Base-by-base conservation (phyloP, 2,888 invertebrate genomes). In the Aphodius sticticus region DNA sequence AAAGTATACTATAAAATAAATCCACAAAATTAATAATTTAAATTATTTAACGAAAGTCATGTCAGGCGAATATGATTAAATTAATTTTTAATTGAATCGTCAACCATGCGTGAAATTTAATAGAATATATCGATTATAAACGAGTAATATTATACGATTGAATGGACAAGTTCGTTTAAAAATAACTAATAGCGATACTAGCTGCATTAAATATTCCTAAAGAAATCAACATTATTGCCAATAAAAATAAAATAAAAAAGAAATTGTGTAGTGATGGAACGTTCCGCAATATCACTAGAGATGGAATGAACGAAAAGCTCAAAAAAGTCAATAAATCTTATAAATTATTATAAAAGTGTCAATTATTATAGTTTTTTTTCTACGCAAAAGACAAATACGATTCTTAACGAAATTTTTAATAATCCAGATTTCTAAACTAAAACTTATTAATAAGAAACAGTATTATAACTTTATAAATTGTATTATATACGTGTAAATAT, bases 401-500 rank as follows among this genome's bases (percentile, higher is more conserved):
- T 26, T 26, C 12, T 53, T n/a, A n/a, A n/a, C 53, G 53, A 53
- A 26, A 53, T 53, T 53, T 53, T 53, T 53, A 5, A 53, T 53
- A 53, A 53, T 53, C 53, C 2, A 53, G 12, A 53, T 53, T 53
- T 53, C 7, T 9, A 53, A 53, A 7, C 7, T 12, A 53, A 53
- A 53, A 7, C 53, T 53, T 9, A 53, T 12, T 53, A 53, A 53
- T 53, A 53, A 53, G 53, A 53, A 53, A 53, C 53, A 53, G 53
- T 53, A 53, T 53, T 53, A 53, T 53, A 53, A 9, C 53, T 53
- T 53, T 53, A 53, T 53, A 53, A 53, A 53, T 53, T 53, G 53
- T 53, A 53, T 53, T 53, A 53, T 53, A 53, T 53, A 53, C 53
- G 53, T 53, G 53, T 53, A 53, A 53, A 53, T 53, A 53, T 53